A percentile compares a stretch with the other conserved stretches of the same genome.
These are phyloP conservation scores for Acanthaster planci DNA, from an alignment of 35 echinoderm and acorn worm species.

Conservation along the genomic window DNA sequence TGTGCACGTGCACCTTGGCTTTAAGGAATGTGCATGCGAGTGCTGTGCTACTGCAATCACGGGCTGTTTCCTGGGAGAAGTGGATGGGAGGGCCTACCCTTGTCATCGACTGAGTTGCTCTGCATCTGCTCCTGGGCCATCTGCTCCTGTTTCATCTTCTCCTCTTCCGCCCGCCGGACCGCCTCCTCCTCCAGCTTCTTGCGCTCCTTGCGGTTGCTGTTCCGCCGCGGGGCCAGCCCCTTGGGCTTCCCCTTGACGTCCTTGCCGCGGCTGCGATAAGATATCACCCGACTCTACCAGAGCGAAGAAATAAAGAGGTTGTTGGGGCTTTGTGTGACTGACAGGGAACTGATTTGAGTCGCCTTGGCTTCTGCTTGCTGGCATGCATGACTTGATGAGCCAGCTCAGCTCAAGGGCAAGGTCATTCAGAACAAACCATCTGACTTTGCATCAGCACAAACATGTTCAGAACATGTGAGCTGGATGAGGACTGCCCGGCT, in stretches of 20 bases:
- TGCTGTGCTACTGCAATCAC: too few relatives aligned
- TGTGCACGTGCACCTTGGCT: too few relatives aligned
- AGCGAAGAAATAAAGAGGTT: neutral
- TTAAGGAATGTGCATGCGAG: too few relatives aligned
- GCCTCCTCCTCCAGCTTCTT: conserved; percentile 73
- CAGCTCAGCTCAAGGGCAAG: too few relatives aligned
- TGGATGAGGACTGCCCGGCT: too few relatives aligned
- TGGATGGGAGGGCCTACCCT: neutral
- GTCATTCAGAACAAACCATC: too few relatives aligned
- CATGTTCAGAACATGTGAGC: too few relatives aligned
- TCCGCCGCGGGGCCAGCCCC: neutral
- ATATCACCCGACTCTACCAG: conserved; percentile 1
- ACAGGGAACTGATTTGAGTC: neutral
- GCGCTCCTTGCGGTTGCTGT: conserved; percentile 25
- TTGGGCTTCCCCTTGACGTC: conserved; percentile 56
- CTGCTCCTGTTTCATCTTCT: conserved; percentile 62
- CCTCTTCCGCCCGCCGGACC: conserved; percentile 67
- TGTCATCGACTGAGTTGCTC: neutral
- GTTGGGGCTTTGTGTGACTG: neutral
- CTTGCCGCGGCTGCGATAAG: conserved; percentile 31
- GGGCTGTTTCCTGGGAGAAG: too few relatives aligned
- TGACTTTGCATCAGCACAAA: too few relatives aligned
- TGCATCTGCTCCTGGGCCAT: neutral
- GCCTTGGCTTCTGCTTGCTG: neutral
- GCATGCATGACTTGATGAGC: too few relatives aligned